phyloP scores from a whole-genome alignment of 2,797 vertebrate genomes.

The Alca torda region DNA sequence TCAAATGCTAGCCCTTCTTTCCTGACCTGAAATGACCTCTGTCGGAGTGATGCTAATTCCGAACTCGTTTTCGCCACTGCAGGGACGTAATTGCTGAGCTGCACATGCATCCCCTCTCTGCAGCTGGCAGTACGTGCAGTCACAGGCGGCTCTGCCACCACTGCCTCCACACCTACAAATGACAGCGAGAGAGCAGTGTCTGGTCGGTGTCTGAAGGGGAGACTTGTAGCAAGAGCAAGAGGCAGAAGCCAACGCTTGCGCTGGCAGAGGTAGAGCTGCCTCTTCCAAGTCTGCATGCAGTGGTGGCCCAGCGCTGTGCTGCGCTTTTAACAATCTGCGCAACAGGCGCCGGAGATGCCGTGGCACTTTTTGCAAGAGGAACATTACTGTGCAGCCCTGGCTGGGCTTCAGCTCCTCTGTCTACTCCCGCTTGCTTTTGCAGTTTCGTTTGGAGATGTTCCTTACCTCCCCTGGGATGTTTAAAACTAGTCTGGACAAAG shows the following conservation, averaged over 20 bases:
- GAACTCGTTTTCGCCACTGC: fast-evolving
- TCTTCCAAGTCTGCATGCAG: not conserved
- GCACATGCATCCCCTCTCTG: not conserved
- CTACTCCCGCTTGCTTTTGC: conserved; percentile 16
- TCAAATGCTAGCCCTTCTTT: not conserved
- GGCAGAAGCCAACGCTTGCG: fast-evolving
- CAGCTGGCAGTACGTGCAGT: not conserved
- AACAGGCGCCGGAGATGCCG: not conserved
- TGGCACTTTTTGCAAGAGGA: not conserved
- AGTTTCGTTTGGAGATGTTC: conserved; percentile 52
- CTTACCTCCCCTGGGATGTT: conserved; percentile 54
- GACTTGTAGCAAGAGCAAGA: not conserved
- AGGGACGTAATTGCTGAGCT: not conserved
- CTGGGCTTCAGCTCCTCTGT: not conserved
- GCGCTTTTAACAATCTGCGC: not conserved
- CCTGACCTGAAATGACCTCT: not conserved
- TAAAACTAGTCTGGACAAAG: conserved; percentile 60
- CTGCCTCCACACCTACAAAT: fast-evolving
- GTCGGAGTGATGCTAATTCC: fast-evolving
- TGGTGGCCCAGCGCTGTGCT: not conserved
- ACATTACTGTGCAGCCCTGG: not conserved
- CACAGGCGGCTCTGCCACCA: fast-evolving
- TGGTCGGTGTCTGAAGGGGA: not conserved
- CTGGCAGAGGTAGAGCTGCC: not conserved
- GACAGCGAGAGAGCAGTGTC: not conserved